A percentile compares a stretch with the other conserved stretches of the same genome.
phyloP scores from a whole-genome alignment of 2,113 vertebrate species.

The Crotophaga sulcirostris region DNA sequence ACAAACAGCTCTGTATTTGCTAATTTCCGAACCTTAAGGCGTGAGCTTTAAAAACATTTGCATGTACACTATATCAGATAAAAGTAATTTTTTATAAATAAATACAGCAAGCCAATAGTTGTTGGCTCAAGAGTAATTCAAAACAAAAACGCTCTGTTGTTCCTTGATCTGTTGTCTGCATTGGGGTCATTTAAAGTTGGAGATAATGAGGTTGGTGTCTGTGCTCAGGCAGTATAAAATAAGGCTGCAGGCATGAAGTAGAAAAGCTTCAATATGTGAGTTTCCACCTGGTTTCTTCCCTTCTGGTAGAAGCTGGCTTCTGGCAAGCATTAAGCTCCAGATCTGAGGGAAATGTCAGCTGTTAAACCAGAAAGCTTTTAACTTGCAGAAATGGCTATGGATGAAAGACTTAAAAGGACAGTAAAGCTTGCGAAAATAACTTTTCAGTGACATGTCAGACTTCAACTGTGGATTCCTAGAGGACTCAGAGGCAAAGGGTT shows the following conservation, averaged over 20 bases:
- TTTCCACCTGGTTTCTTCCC: background rate
- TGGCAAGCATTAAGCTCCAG: background rate
- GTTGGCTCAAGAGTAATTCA: background rate
- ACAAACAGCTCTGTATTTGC: background rate
- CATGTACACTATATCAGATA: background rate
- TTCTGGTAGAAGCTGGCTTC: background rate
- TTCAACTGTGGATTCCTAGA: background rate
- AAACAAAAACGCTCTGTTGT: background rate
- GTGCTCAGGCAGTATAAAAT: background rate
- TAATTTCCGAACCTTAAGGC: constrained; percentile 15
- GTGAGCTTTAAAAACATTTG: background rate
- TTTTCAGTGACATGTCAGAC: background rate
- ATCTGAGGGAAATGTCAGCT: background rate
- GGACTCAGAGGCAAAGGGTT: background rate
- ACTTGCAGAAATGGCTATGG: background rate
- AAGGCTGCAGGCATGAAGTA: background rate
- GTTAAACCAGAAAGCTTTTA: constrained; percentile 22
- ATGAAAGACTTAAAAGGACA: background rate
- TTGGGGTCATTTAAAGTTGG: background rate
- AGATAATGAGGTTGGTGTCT: background rate
- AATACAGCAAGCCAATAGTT: background rate
- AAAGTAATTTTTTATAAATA: background rate
- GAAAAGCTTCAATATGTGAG: background rate
- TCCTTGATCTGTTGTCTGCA: background rate
- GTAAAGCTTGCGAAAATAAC: background rate